phyloP scores from a whole-genome alignment of 1,140 invertebrate species.

The Drosophila sproati region DNA sequence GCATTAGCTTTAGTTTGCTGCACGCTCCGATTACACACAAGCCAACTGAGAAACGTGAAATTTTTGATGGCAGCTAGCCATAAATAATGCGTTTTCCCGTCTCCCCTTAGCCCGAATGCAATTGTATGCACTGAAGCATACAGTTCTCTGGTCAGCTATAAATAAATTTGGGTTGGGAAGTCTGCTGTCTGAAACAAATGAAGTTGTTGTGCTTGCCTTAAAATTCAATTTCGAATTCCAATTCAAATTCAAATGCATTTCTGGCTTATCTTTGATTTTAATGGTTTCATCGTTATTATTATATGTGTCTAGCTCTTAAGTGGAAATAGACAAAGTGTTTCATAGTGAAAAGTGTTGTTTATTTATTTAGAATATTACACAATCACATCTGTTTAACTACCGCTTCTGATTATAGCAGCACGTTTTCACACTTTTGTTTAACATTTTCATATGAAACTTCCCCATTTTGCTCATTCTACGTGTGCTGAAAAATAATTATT shows the following conservation, averaged over 20 bases:
- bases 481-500: too few species aligned
- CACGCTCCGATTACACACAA: constrained; percentile 39
- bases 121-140: constrained; percentile 29
- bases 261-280: not conserved
- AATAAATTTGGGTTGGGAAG: constrained; percentile 28
- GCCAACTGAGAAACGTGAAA: constrained; percentile 17
- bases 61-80: constrained; percentile 54
- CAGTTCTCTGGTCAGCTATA: constrained; percentile 43
- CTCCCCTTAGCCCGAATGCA: not conserved
- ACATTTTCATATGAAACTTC: not conserved
- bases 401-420: constrained; percentile 52
- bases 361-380: constrained; percentile 56
- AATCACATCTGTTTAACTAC: constrained; percentile 33
- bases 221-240: not conserved
- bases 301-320: not conserved
- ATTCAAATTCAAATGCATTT: not conserved
- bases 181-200: not conserved
- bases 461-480: not conserved
- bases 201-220: not conserved
- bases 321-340: not conserved
- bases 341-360: not conserved
- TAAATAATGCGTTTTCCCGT: constrained; percentile 60
- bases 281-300: not conserved
- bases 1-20: not conserved
- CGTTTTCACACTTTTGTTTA: constrained; percentile 16